Base-by-base conservation (phyloP, 2,888 invertebrate species). In the Lysandra bellargus region DNA sequence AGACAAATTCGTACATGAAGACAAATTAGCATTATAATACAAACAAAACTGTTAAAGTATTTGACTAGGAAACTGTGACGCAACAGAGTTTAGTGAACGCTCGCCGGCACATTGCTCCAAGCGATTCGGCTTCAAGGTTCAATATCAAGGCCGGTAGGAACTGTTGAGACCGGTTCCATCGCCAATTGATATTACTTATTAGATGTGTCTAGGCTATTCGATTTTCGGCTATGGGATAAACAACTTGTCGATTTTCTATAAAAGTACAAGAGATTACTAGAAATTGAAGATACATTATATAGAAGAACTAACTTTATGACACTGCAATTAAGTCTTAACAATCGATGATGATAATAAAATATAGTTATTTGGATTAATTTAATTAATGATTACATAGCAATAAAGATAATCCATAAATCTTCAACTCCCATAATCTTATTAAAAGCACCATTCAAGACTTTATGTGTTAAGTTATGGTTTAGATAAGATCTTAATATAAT, bases 71-170 rank as follows among this genome's bases (percentile, higher is more conserved):
- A 64, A 73, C 40, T 44, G 76, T 76, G 61, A 78, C 78, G 78
- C 78, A 64, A 61, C 64, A 78, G 30, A 64, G 78, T 78, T 78
- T 78, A 64, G 92, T 93, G 93, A 94, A 93, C 94, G 93, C 87
- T 82, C 85, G 86, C 85, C 83, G 86, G 88, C 88, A 87, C 88
- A 86, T 87, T 88, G 87, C 85, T 85, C 86, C 85, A 85, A 83
- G 84, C 85, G 85, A 86, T 87, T 88, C 87, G 83, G 81, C 78
- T 83, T 90, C 93, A 94, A 94, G 93, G 93, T 91, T 74, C 87
- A 83, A 83, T 87, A 89, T 90, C 93, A 93, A 93, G 93, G 93
- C 88, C 91, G 83, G 85, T 84, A 86, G 88, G 88, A 90, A 89
- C 84, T 83, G 69, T 80, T 85, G 74, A 40, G 44, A 44, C 74